Percentiles rank a stretch among this genome's conserved stretches.
phyloP scores from a whole-genome alignment of 1,140 invertebrate genomes.

The Caenorhabditis latens region DNA sequence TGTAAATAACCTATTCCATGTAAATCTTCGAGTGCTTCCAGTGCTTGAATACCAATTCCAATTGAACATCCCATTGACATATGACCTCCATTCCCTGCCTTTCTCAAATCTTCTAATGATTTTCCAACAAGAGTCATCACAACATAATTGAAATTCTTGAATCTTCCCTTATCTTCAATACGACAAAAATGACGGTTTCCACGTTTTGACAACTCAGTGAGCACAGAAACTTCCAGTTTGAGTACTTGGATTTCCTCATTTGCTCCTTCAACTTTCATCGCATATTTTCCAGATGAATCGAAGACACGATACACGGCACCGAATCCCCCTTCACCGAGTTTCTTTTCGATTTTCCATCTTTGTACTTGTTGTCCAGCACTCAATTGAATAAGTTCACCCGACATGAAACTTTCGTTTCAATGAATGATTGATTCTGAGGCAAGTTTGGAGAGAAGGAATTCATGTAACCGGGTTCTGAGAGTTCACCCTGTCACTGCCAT shows the following conservation, averaged over 20 bases:
- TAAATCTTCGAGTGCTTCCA: constrained; percentile 72
- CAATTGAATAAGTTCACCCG: constrained; percentile 56
- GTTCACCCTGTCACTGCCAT: too few relatives aligned
- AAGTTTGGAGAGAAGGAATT: too few relatives aligned
- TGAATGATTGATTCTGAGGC: not conserved
- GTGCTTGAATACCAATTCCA: constrained; percentile 69
- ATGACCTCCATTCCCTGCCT: constrained; percentile 22
- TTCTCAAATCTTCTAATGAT: constrained; percentile 66
- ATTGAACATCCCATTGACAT: constrained; percentile 70
- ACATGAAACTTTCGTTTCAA: not conserved
- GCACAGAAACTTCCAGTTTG: constrained; percentile 56
- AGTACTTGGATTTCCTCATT: constrained; percentile 63
- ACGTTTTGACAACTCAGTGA: constrained; percentile 55
- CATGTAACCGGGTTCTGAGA: too few relatives aligned
- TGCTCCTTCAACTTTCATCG: constrained; percentile 69
- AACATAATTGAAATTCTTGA: constrained; percentile 66
- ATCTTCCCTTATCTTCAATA: constrained; percentile 53
- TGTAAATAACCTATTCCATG: constrained; percentile 72
- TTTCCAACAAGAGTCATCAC: constrained; percentile 73
- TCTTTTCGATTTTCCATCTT: constrained; percentile 64
- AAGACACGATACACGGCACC: constrained; percentile 62
- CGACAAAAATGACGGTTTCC: constrained; percentile 68
- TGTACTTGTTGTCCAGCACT: constrained; percentile 54
- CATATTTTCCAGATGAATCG: constrained; percentile 64
- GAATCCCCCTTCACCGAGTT: constrained; percentile 66